Percentiles rank a stretch among this genome's conserved stretches.
Conservation (phyloP, 2,888 invertebrate genomes). For the Bibio marci region DNA sequence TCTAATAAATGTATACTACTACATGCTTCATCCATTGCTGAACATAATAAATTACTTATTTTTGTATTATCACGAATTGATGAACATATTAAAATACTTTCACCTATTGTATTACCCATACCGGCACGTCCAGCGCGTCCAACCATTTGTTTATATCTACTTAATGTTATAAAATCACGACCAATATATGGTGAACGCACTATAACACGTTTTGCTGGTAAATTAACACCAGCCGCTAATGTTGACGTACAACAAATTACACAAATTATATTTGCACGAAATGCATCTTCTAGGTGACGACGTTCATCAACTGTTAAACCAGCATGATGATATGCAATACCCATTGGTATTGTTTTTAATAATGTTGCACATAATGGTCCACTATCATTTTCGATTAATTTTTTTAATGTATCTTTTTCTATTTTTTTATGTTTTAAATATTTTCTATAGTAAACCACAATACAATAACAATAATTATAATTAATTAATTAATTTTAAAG, state of each 20-base stretch:
- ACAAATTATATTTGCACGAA: conserved; percentile 63
- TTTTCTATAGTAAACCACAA: conserved; percentile 25
- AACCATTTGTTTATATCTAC: conserved; percentile 87
- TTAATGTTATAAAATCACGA: conserved; percentile 49
- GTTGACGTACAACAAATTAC: conserved; percentile 92
- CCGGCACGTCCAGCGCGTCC: conserved; percentile 90
- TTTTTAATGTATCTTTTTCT: conserved; percentile 42
- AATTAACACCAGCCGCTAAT: conserved; percentile 92
- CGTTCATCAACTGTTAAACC: conserved; percentile 81
- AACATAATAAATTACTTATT: conserved; percentile 38
- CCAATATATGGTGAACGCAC: conserved; percentile 74
- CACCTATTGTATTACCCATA: conserved; percentile 51
- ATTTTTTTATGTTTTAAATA: conserved; percentile 35
- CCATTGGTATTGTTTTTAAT: conserved; percentile 49
- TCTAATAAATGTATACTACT: conserved; percentile 36
- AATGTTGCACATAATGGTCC: conserved; percentile 48
- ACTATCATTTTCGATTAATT: conserved; percentile 46
- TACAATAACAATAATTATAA: too few species aligned
- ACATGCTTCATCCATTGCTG: conserved; percentile 48
- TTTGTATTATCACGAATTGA: conserved; percentile 35
- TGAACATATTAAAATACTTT: conserved; percentile 71
- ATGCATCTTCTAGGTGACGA: conserved; percentile 66
- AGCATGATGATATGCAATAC: conserved; percentile 88
- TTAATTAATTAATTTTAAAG: too few species aligned
- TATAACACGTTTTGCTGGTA: conserved; percentile 82